phyloP scores from a whole-genome alignment of 2,797 vertebrate genomes.

The Myioborus melanocephalus region DNA sequence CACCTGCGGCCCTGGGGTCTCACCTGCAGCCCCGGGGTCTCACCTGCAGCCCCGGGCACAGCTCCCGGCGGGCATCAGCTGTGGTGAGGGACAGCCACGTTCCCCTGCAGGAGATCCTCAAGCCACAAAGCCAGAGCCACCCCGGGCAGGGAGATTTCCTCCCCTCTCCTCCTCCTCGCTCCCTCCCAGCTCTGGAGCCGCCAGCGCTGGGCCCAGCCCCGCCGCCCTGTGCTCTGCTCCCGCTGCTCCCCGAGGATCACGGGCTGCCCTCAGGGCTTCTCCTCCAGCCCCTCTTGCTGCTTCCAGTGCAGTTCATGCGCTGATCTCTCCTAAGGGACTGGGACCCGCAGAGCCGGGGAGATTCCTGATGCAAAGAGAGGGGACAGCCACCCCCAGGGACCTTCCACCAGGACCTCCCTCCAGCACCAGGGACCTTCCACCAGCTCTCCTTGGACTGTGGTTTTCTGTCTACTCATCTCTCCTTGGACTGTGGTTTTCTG shows the following conservation, averaged over 20 bases:
- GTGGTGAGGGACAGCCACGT: not conserved
- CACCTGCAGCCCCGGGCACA: not conserved
- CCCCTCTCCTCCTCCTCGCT: not conserved
- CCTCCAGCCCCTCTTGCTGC: not conserved
- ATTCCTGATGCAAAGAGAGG: not conserved
- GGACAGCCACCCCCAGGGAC: not conserved
- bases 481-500: not conserved
- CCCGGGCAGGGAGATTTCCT: not conserved
- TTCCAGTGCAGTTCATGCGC: not conserved
- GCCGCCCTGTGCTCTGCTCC: not conserved
- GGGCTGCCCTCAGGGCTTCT: not conserved
- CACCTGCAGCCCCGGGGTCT: not conserved
- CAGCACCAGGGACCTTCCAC: too few relatives aligned
- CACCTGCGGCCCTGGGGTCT: too few relatives aligned
- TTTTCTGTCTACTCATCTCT: too few relatives aligned
- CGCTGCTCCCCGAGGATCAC: rapidly evolving
- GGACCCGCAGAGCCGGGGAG: not conserved
- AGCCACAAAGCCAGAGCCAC: not conserved
- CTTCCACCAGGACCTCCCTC: not conserved
- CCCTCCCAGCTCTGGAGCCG: not conserved
- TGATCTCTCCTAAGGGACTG: not conserved
- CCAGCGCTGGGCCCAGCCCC: not conserved
- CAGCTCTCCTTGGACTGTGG: too few relatives aligned
- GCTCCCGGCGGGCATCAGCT: not conserved
- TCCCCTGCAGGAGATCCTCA: not conserved